Percentiles rank a stretch among this genome's conserved stretches.
phyloP scores from a whole-genome alignment of 2,888 invertebrate genomes.

The Helicoverpa assulta region DNA sequence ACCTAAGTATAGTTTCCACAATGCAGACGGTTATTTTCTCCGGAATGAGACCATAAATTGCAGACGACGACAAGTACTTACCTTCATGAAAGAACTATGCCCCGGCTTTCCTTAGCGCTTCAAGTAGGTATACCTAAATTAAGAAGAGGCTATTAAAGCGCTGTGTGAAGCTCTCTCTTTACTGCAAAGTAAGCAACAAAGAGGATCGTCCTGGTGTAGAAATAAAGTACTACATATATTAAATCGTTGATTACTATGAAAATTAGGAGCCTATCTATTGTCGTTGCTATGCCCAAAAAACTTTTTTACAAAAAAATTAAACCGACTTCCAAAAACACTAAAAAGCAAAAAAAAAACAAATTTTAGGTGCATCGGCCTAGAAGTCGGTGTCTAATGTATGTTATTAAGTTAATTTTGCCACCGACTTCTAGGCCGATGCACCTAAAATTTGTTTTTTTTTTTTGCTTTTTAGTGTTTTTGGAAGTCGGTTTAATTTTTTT shows the following conservation, averaged over 20 bases:
- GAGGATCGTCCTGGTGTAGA: neutral
- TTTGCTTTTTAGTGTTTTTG: too few relatives aligned
- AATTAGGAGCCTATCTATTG: too few relatives aligned
- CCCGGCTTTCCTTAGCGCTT: slow-evolving; percentile 50
- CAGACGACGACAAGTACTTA: slow-evolving; percentile 68
- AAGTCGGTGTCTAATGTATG: too few relatives aligned
- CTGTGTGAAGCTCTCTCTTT: slow-evolving; percentile 24
- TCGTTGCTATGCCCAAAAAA: slow-evolving; percentile 61
- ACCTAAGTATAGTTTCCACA: slow-evolving; percentile 63
- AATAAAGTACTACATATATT: neutral
- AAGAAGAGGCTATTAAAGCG: slow-evolving; percentile 46
- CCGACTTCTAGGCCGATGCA: too few relatives aligned
- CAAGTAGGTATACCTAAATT: slow-evolving; percentile 52
- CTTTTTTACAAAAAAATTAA: too few relatives aligned
- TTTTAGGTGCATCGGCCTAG: too few relatives aligned
- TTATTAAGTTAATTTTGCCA: too few relatives aligned
- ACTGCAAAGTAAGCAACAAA: slow-evolving; percentile 11
- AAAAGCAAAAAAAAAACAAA: too few relatives aligned
- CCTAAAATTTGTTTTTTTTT: too few relatives aligned
- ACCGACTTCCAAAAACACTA: too few relatives aligned
- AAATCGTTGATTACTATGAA: too few relatives aligned
- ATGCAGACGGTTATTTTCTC: slow-evolving; percentile 71
- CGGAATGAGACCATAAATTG: slow-evolving; percentile 78
- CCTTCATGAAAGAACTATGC: slow-evolving; percentile 59
- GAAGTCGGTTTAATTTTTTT: too few relatives aligned